Evolutionary conservation across 2,797 vertebrate species (phyloP).

Genomic region (Brotula barbata): DNA sequence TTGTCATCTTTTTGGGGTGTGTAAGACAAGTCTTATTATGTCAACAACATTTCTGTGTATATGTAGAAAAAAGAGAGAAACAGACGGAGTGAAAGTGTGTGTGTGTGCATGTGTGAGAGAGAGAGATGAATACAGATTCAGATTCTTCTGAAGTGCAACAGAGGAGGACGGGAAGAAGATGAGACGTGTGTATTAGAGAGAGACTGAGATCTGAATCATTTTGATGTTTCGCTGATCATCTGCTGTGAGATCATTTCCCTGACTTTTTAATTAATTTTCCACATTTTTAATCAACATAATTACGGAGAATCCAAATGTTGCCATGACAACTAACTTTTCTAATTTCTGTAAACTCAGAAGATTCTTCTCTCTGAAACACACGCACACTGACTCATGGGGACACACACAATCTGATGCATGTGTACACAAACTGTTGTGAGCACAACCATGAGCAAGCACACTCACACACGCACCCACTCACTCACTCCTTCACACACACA

Average conservation of each 20-base stretch:
- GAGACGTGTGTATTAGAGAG: conserved; percentile 9
- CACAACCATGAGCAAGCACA: too few species aligned
- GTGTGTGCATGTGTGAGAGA: neutral
- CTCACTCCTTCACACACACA: conserved; percentile 23
- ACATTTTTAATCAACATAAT: conserved; percentile 77
- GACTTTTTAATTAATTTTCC: conserved; percentile 77
- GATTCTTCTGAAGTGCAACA: conserved; percentile 43
- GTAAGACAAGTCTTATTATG: conserved; percentile 34
- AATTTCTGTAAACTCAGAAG: conserved; percentile 59
- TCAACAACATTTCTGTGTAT: conserved; percentile 8
- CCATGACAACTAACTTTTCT: conserved; percentile 67
- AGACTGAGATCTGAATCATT: conserved; percentile 60
- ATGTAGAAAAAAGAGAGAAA: conserved; percentile 21
- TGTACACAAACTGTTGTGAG: conserved; percentile 16
- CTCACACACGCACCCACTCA: neutral
- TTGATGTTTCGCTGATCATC: conserved; percentile 72
- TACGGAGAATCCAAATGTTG: conserved; percentile 57
- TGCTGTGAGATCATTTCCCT: conserved; percentile 68
- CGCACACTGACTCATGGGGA: conserved; percentile 16
- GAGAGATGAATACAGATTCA: conserved; percentile 44
- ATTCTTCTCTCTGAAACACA: conserved; percentile 29
- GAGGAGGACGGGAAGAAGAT: conserved; percentile 25
- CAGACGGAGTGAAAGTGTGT: conserved; percentile 13
- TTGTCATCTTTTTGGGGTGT: conserved; percentile 1
- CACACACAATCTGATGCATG: conserved; percentile 37